These are phyloP conservation scores for Acanthosepion esculentum DNA, from an alignment of 2,888 invertebrate genomes.

Conservation along the genomic window DNA sequence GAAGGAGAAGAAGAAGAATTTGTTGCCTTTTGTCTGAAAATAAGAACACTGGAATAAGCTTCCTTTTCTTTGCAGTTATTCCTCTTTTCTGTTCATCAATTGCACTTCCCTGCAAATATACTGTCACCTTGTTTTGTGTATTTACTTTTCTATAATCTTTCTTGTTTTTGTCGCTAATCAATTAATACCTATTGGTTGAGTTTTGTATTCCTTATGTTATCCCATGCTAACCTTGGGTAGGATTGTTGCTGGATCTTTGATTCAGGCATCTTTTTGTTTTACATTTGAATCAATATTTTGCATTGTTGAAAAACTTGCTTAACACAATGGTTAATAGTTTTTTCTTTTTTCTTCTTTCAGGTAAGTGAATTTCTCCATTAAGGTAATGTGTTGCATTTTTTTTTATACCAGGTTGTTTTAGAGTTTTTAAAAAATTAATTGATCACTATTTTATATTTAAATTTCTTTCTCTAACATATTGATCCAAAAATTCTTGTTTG, in stretches of 20 bases:
- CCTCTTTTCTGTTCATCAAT: neutral
- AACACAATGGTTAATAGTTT: neutral
- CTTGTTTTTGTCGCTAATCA: neutral
- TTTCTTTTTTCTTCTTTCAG: neutral
- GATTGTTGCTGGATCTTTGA: neutral
- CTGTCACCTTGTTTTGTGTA: neutral
- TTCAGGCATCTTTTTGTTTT: neutral
- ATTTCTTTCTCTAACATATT: neutral
- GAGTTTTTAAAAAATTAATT: neutral
- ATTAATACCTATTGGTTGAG: neutral
- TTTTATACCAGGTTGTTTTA: neutral
- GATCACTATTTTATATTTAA: neutral
- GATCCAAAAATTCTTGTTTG: neutral
- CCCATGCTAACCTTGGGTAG: neutral
- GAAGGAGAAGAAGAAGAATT: too few relatives aligned
- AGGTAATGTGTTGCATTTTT: neutral
- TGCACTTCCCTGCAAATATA: neutral
- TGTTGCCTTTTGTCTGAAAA: too few relatives aligned
- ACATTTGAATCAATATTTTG: neutral
- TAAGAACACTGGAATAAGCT: too few relatives aligned
- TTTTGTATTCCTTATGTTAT: too few relatives aligned
- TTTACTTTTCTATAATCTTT: neutral
- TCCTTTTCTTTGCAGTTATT: too few relatives aligned
- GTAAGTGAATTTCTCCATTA: neutral
- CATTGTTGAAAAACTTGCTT: neutral